phyloP scores from a whole-genome alignment of 2,113 vertebrate species.

The Hyperoodon ampullatus region DNA sequence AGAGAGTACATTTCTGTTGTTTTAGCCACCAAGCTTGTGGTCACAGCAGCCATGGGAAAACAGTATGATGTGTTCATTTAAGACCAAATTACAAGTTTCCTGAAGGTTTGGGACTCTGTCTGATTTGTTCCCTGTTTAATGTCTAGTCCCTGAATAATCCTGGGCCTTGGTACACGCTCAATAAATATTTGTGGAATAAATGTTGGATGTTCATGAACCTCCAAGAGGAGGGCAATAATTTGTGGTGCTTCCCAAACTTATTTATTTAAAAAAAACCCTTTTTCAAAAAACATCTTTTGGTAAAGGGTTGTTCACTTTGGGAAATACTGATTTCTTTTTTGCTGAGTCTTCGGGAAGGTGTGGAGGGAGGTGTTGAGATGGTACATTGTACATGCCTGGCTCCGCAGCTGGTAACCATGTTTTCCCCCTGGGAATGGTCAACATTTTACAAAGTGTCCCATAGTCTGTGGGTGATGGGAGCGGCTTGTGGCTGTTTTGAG shows the following conservation, averaged over 20 bases:
- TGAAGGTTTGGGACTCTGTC: neutral
- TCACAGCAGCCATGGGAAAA: neutral
- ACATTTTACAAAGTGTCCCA: neutral
- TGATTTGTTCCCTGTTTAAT: neutral
- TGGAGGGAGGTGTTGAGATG: neutral
- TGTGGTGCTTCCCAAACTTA: neutral
- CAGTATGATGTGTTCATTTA: neutral
- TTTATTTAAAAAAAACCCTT: neutral
- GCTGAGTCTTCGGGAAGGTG: neutral
- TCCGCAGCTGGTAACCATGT: neutral
- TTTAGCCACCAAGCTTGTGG: neutral
- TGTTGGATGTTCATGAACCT: neutral
- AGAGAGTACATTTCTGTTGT: neutral
- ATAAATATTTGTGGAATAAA: conserved; percentile 18
- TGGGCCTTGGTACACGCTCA: neutral
- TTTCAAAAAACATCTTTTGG: neutral
- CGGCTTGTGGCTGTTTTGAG: neutral
- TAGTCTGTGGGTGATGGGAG: neutral
- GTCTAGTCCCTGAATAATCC: neutral
- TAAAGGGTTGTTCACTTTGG: neutral
- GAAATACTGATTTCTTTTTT: neutral
- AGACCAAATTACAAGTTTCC: neutral
- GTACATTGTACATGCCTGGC: neutral
- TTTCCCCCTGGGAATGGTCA: neutral
- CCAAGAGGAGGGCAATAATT: neutral